Evolutionary conservation across 2,888 invertebrate species (phyloP).

Genomic region (Dioctria linearis): DNA sequence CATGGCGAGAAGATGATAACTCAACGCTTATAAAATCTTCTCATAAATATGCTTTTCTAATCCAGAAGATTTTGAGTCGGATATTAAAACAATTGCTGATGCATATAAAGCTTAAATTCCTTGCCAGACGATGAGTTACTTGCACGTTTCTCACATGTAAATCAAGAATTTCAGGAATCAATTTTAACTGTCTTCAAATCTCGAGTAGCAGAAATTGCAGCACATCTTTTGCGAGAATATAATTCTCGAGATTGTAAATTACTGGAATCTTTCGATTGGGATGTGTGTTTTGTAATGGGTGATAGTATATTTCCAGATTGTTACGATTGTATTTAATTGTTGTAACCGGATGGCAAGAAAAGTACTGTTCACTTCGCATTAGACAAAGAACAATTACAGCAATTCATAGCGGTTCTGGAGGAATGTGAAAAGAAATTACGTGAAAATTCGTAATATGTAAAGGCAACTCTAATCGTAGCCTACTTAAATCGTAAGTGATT

Average conservation of each 20-base stretch:
- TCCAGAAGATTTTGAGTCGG: conserved; percentile 67
- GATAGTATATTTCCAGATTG: conserved; percentile 66
- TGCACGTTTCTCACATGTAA: conserved; percentile 64
- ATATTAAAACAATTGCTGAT: conserved; percentile 66
- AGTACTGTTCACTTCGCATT: conserved; percentile 65
- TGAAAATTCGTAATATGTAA: neutral
- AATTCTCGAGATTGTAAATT: conserved; percentile 63
- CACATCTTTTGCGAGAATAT: conserved; percentile 64
- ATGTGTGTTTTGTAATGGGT: conserved; percentile 67
- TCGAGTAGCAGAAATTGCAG: conserved; percentile 64
- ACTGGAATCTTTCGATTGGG: conserved; percentile 69
- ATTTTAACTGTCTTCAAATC: conserved; percentile 65
- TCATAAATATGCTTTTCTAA: conserved; percentile 69
- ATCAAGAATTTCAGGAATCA: conserved; percentile 65
- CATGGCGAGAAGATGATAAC: conserved; percentile 62
- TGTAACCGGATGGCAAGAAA: conserved; percentile 61
- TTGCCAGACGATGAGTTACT: conserved; percentile 62
- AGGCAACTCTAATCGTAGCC: too few species aligned
- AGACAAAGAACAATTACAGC: conserved; percentile 62
- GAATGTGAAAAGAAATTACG: conserved; percentile 59
- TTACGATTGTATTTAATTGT: conserved; percentile 65
- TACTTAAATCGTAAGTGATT: too few species aligned
- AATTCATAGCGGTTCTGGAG: conserved; percentile 64
- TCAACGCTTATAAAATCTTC: conserved; percentile 65
- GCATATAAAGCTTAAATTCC: conserved; percentile 64